These are phyloP conservation scores for Hydrocynus forskahlii DNA, from an alignment of 2,797 vertebrate species.

Conservation along the genomic window DNA sequence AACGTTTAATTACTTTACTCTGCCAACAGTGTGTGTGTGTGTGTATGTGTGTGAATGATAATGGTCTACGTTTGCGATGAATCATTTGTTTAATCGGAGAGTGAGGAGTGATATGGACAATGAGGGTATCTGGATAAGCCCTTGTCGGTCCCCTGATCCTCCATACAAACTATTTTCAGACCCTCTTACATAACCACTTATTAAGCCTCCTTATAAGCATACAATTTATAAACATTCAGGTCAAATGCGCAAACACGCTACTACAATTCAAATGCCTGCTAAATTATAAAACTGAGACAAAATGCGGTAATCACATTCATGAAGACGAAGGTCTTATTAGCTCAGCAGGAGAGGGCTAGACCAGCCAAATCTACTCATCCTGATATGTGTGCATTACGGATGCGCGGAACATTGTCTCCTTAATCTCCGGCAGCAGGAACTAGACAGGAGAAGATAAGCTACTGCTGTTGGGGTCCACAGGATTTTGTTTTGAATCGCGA, in stretches of 20 bases:
- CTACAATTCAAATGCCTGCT: not conserved
- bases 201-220: not conserved
- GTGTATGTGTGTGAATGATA: not conserved
- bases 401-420: constrained; percentile 67
- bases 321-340: not conserved
- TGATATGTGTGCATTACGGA: constrained; percentile 68
- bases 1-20: not conserved
- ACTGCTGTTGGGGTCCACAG: constrained; percentile 69
- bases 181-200: not conserved
- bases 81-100: not conserved
- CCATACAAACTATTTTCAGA: not conserved
- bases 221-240: not conserved
- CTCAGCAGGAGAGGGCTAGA: not conserved
- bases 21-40: not conserved
- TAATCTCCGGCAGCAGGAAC: constrained; percentile 69
- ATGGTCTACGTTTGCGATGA: not conserved
- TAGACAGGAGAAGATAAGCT: constrained; percentile 71
- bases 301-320: not conserved
- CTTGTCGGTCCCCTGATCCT: not conserved
- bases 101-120: not conserved
- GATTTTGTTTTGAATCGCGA: constrained; percentile 72
- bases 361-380: constrained; percentile 27
- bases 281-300: not conserved
- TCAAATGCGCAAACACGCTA: not conserved
- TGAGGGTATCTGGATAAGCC: not conserved